These are phyloP conservation scores for Mactra quadrangularis DNA, from an alignment of 1,140 invertebrate genomes.

Conservation along the genomic window DNA sequence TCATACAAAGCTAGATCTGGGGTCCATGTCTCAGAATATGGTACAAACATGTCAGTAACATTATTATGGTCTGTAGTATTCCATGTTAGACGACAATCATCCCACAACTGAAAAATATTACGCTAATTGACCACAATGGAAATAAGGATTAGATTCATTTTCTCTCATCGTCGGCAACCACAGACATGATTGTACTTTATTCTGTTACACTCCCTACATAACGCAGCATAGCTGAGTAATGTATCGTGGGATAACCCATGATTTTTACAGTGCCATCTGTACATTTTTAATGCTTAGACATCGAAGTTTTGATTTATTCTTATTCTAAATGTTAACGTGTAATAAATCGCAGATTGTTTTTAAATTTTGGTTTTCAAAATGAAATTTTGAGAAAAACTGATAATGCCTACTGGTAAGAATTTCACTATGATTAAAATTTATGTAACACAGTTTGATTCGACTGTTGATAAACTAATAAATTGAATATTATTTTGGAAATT, in stretches of 20 bases:
- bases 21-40: slow-evolving; percentile 85
- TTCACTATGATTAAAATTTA: too few relatives aligned
- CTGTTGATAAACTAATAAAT: too few relatives aligned
- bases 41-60: slow-evolving; percentile 83
- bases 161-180: background rate
- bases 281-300: background rate
- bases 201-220: too few relatives aligned
- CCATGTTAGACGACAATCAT: slow-evolving; percentile 85
- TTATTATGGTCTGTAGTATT: slow-evolving; percentile 84
- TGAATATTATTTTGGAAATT: too few relatives aligned
- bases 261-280: background rate
- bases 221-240: background rate
- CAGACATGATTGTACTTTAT: too few relatives aligned
- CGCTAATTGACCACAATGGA: too few relatives aligned
- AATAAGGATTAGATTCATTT: background rate
- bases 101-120: slow-evolving; percentile 84
- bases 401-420: too few relatives aligned
- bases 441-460: too few relatives aligned
- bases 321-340: too few relatives aligned
- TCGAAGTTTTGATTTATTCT: background rate
- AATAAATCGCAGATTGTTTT: too few relatives aligned
- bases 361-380: too few relatives aligned
- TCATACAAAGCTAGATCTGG: slow-evolving; percentile 86
- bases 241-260: background rate
- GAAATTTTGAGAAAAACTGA: too few relatives aligned